Evolutionary conservation across 2,113 vertebrate genomes (phyloP).

Genomic region (Zosterops borbonicus): DNA sequence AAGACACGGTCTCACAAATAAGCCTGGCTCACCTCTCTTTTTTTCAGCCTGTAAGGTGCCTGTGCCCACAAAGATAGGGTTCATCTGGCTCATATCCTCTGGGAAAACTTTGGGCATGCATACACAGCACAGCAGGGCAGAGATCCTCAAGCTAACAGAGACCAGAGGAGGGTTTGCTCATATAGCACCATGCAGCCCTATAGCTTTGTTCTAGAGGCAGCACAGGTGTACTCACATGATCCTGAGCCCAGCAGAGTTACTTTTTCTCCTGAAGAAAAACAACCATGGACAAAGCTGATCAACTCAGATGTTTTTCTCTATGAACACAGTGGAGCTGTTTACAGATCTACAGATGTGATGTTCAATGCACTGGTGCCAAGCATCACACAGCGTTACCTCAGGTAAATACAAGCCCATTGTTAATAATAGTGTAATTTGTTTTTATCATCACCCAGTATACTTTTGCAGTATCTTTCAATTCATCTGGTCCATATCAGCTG

Average conservation of each 20-base stretch:
- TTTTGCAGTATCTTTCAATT: background rate
- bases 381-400: background rate
- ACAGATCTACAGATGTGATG: fast-evolving
- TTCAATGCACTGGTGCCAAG: background rate
- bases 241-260: background rate
- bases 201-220: background rate
- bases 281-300: background rate
- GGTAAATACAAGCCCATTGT: background rate
- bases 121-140: background rate
- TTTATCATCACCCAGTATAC: background rate
- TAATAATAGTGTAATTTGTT: background rate
- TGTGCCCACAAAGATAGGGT: background rate
- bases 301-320: background rate
- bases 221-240: background rate
- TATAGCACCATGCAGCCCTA: background rate
- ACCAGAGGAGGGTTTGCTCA: background rate
- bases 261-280: background rate
- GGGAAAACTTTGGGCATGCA: background rate
- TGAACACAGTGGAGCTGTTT: background rate
- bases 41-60: background rate
- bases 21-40: background rate
- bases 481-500: background rate
- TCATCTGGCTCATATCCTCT: background rate
- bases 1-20: background rate
- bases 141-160: background rate